Evolutionary conservation across 2,797 vertebrate species (phyloP), one percentile per base, ranked within the genome.

Genomic region (Danio choprae): DNA sequence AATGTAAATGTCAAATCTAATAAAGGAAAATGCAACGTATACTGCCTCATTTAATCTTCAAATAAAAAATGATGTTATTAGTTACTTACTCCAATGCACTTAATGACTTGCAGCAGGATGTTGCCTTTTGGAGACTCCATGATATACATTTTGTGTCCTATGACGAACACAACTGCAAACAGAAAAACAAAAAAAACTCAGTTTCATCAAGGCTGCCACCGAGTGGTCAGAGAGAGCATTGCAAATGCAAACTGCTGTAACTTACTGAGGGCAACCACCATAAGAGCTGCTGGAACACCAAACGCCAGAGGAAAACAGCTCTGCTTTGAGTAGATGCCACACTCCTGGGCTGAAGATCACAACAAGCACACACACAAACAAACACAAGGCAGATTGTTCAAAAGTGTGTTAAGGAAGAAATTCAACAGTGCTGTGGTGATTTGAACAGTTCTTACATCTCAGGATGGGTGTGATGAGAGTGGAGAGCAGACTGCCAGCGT

Each of bases 401-500:
- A 46, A 38, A 22, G 22, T 60, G 10, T 15, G 29, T 46, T 58
- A 6, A 62, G 16, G 15, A n/a, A 51, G 4, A 22, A 4, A 12
- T 8, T 6, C 13, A 16, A 48, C 15, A 13, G 11, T 29, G 12
- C 10, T 3, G 2, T 13, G 16, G 22, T 7, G 36, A 43, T n/a
- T 70, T 8, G 2, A 43, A n/a, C 15, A 44, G 0, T 13, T 11
- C 84, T 60, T 18, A 97, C 98, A 95, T 98, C 95, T 94, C 83
- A 99, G 93, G 36, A 92, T 91, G 75, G 98, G 97, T 0, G 97
- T 99, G 89, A 98, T 89, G 87, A 99, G 29, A 0, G 97, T 98
- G 78, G 98, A 99, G 18, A 99, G 63, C 74, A 99, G 93, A 81
- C 97, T 98, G 86, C 97, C 98, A 50, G 95, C 95, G n/a, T 98